Percentiles rank a stretch among this genome's conserved stretches.
Conservation (phyloP, 2,113 vertebrate species). For the Alces alces region DNA sequence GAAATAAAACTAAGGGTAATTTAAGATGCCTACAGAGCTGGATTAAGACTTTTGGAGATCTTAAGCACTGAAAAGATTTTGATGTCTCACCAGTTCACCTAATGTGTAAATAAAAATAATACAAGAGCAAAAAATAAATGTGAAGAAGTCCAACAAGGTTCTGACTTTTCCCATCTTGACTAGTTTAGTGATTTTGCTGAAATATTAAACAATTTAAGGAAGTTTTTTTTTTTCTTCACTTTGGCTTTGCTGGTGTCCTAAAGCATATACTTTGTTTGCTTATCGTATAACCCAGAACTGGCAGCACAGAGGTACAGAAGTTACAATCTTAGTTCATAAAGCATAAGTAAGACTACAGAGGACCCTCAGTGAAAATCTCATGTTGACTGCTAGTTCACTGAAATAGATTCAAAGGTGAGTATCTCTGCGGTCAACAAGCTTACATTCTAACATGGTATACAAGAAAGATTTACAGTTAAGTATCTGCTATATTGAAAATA, state of each 20-base stretch:
- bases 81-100: neutral
- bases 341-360: neutral
- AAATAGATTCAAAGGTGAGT: neutral
- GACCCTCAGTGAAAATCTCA: neutral
- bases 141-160: neutral
- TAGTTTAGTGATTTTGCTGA: slow-evolving; percentile 15
- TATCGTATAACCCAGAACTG: slow-evolving; percentile 16
- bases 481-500: neutral
- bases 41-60: slow-evolving; percentile 23
- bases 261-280: neutral
- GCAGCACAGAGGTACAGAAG: neutral
- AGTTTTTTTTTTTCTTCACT: neutral
- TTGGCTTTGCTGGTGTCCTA: neutral
- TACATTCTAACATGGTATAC: neutral
- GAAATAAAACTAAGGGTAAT: slow-evolving; percentile 4
- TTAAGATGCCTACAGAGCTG: neutral
- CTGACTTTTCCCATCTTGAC: neutral
- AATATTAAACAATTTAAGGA: slow-evolving; percentile 7
- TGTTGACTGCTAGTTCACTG: neutral
- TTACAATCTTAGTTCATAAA: slow-evolving; percentile 7
- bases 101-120: slow-evolving; percentile 30
- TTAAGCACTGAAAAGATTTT: slow-evolving; percentile 30
- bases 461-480: neutral
- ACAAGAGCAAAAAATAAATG: neutral
- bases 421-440: neutral